Evolutionary conservation across 1,140 invertebrate genomes (phyloP).

Genomic region (Leptopilina boulardi): DNA sequence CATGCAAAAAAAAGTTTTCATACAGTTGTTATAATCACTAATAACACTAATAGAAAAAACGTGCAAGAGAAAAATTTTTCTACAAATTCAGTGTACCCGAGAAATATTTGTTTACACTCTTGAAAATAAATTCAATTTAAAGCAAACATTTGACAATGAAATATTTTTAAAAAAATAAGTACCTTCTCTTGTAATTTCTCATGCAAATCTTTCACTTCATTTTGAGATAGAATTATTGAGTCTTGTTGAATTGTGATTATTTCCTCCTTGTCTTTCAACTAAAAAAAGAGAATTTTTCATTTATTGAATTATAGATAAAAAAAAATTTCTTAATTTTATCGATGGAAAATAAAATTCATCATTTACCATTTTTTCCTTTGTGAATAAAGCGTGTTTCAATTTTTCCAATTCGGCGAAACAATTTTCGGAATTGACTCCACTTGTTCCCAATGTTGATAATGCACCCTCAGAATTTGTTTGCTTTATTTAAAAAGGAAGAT

Average conservation of each 20-base stretch:
- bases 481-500: constrained; percentile 33
- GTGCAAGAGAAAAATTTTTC: neutral
- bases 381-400: constrained; percentile 60
- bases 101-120: neutral
- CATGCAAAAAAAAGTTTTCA: constrained; percentile 11
- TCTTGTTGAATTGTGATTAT: constrained; percentile 71
- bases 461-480: constrained; percentile 34
- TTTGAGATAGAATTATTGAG: constrained; percentile 66
- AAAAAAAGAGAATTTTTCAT: constrained; percentile 39
- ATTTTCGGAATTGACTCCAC: constrained; percentile 57
- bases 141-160: too few species aligned
- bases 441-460: constrained; percentile 50
- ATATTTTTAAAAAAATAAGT: constrained; percentile 38
- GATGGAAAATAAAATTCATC: constrained; percentile 14
- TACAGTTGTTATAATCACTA: constrained; percentile 21
- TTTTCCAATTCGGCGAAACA: constrained; percentile 65
- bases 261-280: constrained; percentile 71
- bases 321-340: too few species aligned
- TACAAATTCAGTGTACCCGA: neutral
- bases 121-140: too few species aligned
- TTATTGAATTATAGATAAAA: too few species aligned
- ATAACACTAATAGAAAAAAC: neutral
- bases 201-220: constrained; percentile 67
- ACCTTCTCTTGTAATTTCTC: constrained; percentile 71
- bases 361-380: constrained; percentile 71